Conservation (phyloP, 2,113 vertebrate genomes). For the Oryzias celebensis region DNA sequence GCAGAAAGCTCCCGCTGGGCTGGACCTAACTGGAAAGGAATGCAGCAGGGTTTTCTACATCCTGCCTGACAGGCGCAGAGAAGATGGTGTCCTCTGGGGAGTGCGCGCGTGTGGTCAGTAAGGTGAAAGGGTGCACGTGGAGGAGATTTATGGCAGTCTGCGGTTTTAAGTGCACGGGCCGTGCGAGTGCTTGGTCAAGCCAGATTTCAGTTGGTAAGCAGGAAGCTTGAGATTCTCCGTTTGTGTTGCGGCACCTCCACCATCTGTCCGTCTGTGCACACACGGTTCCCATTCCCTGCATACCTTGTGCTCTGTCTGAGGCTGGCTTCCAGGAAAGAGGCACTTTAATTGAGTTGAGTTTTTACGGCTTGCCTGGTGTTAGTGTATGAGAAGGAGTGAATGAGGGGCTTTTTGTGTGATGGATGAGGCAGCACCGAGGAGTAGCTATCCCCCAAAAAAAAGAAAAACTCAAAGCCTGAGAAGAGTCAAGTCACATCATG, state of each 20-base stretch:
- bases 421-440: slow-evolving; percentile 18
- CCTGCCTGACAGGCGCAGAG: slow-evolving; percentile 67
- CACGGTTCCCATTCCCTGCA: slow-evolving; percentile 78
- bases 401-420: slow-evolving; percentile 41
- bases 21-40: slow-evolving; percentile 80
- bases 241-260: slow-evolving; percentile 11
- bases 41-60: slow-evolving; percentile 77
- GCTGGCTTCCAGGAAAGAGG: slow-evolving; percentile 81
- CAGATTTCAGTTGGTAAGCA: slow-evolving; percentile 43
- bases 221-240: slow-evolving; percentile 39
- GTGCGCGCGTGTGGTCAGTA: slow-evolving; percentile 47
- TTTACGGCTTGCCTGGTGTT: slow-evolving; percentile 77
- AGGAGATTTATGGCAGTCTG: slow-evolving; percentile 50
- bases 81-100: slow-evolving; percentile 57
- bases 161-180: slow-evolving; percentile 35
- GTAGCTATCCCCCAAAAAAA: background rate
- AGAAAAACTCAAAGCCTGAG: background rate
- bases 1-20: slow-evolving; percentile 72
- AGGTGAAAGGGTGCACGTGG: slow-evolving; percentile 63
- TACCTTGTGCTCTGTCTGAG: slow-evolving; percentile 80
- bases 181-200: slow-evolving; percentile 22
- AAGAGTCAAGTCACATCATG: background rate
- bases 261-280: slow-evolving; percentile 52
- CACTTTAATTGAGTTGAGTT: slow-evolving; percentile 83
- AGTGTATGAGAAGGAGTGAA: slow-evolving; percentile 52